These are phyloP conservation scores for Zosterops hypoxanthus DNA, from an alignment of 2,113 vertebrate genomes.

Conservation along the genomic window DNA sequence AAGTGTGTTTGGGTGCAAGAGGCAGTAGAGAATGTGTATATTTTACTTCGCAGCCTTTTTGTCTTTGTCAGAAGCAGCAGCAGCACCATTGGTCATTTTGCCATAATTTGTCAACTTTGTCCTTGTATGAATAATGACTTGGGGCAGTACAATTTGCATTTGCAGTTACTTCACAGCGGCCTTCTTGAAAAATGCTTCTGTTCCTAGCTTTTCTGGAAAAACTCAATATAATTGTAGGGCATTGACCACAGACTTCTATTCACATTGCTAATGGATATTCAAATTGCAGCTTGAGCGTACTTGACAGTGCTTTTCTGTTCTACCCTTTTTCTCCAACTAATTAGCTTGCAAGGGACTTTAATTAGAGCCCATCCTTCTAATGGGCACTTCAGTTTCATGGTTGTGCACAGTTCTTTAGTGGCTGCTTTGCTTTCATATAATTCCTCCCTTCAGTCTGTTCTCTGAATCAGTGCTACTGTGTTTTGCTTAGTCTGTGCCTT, in stretches of 20 bases:
- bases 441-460: background rate
- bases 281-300: background rate
- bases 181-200: slow-evolving; percentile 1
- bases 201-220: slow-evolving; percentile 21
- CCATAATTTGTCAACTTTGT: background rate
- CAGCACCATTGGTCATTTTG: background rate
- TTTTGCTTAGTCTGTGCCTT: background rate
- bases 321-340: background rate
- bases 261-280: slow-evolving; percentile 34
- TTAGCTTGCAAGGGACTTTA: slow-evolving; percentile 11
- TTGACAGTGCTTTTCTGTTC: slow-evolving; percentile 25
- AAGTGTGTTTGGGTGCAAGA: background rate
- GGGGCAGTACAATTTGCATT: background rate
- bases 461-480: background rate
- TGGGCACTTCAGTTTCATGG: background rate
- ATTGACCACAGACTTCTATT: slow-evolving; percentile 33
- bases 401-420: background rate
- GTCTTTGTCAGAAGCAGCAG: background rate
- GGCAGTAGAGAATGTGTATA: background rate
- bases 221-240: background rate
- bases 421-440: background rate
- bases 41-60: background rate
- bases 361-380: slow-evolving; percentile 1
- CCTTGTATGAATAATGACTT: slow-evolving; percentile 9
- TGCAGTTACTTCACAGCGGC: background rate